Evolutionary conservation across 2,888 invertebrate species (phyloP), one percentile per base, ranked within the genome.

Genomic region (Lobophora halterata): DNA sequence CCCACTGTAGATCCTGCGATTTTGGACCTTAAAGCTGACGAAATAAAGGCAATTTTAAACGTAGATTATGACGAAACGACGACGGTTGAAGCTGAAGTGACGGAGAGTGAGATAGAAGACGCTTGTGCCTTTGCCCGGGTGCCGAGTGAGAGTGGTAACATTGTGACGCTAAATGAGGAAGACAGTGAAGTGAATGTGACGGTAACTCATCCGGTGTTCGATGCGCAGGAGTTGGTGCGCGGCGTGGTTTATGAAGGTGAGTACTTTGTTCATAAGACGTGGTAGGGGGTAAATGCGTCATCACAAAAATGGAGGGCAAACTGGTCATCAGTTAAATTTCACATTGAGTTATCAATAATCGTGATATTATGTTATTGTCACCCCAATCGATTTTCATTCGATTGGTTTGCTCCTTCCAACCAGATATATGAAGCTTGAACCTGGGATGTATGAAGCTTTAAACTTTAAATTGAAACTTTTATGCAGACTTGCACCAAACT

Each of bases 161-260:
- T 88, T 8, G 78, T 87, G 46, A 82, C 81, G 6, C 46, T 86
- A 12, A 79, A 71, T 66, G 78, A 68, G 21, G 68, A 65, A 19
- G 77, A 81, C 44, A 81, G 83, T 74, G 78, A 82, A 28, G 71
- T 90, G 24, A 88, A 89, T 62, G 53, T 90, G 58, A 87, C 88
- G 2, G 58, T 90, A 32, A 71, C 64, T 33, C 90, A 90, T 65
- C 65, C 79, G 7, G 79, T 89, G 47, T 90, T 90, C 53, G 86
- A 86, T 28, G 72, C 85, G 10, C 79, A 83, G 6, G 80, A 76
- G 57, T 62, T 90, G 52, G 88, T 90, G 24, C 69, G 85, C 42
- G 90, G 89, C 46, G 81, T 90, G 33, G 69, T 79, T 26, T 90
- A 90, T 67, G 88, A 90, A 70, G 90, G 90, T 90, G 66, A 85